phyloP scores from a whole-genome alignment of 2,797 vertebrate species.

The Cygnus olor region DNA sequence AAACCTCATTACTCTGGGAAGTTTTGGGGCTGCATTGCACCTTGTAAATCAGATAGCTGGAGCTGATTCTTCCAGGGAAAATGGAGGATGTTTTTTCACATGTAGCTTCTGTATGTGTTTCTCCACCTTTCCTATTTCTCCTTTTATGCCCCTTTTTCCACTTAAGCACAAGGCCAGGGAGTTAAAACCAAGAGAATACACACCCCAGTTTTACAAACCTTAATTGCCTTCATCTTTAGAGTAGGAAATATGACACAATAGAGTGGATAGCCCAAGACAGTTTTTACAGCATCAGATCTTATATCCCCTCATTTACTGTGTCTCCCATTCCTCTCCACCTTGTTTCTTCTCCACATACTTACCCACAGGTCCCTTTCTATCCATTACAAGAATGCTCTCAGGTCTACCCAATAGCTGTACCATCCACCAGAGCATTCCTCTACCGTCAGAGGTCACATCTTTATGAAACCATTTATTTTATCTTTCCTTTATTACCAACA shows the following conservation, averaged over 20 bases:
- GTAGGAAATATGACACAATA: background rate
- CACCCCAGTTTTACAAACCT: background rate
- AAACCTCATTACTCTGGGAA: background rate
- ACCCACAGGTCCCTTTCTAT: background rate
- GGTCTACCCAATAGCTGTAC: background rate
- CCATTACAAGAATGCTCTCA: background rate
- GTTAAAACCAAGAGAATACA: background rate
- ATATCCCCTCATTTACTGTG: background rate
- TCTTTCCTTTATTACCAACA: background rate
- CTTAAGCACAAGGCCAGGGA: background rate
- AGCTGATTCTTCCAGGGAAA: background rate
- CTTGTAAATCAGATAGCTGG: background rate
- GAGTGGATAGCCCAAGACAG: background rate
- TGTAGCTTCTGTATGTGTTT: background rate
- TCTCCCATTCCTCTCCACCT: background rate
- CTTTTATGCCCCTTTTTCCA: background rate
- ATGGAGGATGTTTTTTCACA: background rate
- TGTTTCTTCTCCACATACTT: background rate
- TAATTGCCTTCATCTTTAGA: background rate
- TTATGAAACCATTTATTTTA: background rate
- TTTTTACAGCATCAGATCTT: background rate
- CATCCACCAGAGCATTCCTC: background rate
- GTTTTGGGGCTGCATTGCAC: background rate
- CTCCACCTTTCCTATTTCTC: background rate
- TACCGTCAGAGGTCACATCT: background rate